Base-by-base conservation (phyloP, 2,797 vertebrate genomes). In the Eptatretus atami region DNA sequence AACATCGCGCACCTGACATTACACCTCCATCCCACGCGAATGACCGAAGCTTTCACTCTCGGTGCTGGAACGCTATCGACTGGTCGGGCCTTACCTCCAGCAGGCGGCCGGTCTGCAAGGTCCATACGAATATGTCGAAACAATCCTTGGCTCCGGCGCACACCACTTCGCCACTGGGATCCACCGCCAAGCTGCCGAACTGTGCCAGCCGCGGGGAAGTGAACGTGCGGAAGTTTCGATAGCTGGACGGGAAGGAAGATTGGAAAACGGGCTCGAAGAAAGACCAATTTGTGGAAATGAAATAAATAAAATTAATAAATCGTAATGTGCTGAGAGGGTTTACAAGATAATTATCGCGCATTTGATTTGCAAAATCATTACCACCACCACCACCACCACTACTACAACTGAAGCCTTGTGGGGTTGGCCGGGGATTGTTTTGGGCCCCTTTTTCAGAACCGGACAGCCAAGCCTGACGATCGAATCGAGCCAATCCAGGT, bases 141-240 rank as follows among this genome's bases (percentile, higher is more conserved):
- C 85, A 84, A 67, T 95, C 88, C 75, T 84, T 86, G 14, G 88
- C 83, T 13, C 88, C 90, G 1, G 90, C 86, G 54, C 82, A 78
- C 65, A 95, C 79, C 61, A 98, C 77, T 69, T 98, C 90, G 0
- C 86, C 87, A 1, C 87, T 92, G 6, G 70, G 69, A 69, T 95
- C 87, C 63, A 87, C 80, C 0, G 83, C 84, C 53, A 98, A 76
- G 2, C 79, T 85, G 63, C 82, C 88, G 74, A 98, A 96, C 77
- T 98, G 92, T 0, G 75, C 74, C 0, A 85, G 86, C 12, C 79
- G 80, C 0, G 90, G 86, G 0, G 90, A 95, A 0, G 92, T 95
- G 69, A 98, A 82, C 1, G 86, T 95, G 13, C 90, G 77, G 75
- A 98, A 96, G 75, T 98, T 98, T n/a, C 90, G 81, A 73, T 98